Conservation (phyloP, 2,888 invertebrate species). For the Macrosoma leucophasiata region DNA sequence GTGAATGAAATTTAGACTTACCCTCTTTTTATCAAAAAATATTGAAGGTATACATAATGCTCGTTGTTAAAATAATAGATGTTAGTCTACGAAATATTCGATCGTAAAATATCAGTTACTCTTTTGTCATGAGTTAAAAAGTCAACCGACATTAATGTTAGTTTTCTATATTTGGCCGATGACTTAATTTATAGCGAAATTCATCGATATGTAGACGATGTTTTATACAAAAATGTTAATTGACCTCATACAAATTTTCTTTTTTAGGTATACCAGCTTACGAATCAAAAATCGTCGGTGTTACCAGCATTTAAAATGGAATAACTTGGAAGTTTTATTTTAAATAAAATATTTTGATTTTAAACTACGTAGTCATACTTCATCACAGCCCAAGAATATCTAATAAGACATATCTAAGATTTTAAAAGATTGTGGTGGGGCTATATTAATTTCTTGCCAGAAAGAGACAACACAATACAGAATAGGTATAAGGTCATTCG, state of each 20-base stretch:
- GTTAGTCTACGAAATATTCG: too few species aligned
- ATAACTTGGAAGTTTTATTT: slow-evolving; percentile 12
- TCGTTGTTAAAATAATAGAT: too few species aligned
- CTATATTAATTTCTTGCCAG: too few species aligned
- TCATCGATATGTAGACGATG: slow-evolving; percentile 37
- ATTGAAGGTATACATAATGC: too few species aligned
- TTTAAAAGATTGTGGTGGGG: slow-evolving; percentile 5
- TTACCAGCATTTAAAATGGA: slow-evolving; percentile 26
- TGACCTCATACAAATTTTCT: slow-evolving; percentile 32
- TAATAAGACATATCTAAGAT: slow-evolving; percentile 40
- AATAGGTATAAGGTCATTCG: too few species aligned
- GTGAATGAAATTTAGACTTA: too few species aligned
- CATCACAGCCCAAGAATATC: slow-evolving; percentile 54
- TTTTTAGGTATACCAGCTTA: slow-evolving; percentile 26
- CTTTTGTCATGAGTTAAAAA: too few species aligned
- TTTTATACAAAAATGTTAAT: slow-evolving; percentile 35
- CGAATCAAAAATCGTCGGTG: slow-evolving; percentile 16
- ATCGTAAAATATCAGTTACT: too few species aligned
- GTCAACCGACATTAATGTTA: too few species aligned
- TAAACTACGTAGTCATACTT: slow-evolving; percentile 24
- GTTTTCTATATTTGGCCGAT: too few species aligned
- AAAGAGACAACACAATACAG: too few species aligned
- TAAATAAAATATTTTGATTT: slow-evolving; percentile 13
- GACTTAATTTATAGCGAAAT: slow-evolving; percentile 6
- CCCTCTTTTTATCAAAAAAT: too few species aligned